Evolutionary conservation across 1,140 invertebrate genomes (phyloP).

Genomic region (Teleogryllus occipitalis): DNA sequence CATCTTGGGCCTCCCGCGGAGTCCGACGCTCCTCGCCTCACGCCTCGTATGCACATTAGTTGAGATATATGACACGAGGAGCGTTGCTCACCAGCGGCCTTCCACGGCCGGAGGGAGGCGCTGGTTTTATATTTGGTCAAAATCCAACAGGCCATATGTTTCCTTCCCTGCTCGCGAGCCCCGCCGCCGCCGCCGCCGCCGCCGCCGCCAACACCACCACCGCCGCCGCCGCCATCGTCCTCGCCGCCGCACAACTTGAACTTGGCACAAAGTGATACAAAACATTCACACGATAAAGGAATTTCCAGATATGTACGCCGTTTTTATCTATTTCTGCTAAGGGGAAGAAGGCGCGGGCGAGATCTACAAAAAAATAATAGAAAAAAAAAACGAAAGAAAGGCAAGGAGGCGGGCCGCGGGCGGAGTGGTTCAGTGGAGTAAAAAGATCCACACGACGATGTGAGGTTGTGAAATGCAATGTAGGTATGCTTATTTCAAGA

Average conservation of each 20-base stretch:
- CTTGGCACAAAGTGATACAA: slow-evolving; percentile 4
- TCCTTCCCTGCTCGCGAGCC: neutral
- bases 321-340: neutral
- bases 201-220: too few relatives aligned
- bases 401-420: too few relatives aligned
- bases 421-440: neutral
- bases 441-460: neutral
- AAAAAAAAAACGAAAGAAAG: neutral
- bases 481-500: neutral
- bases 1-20: neutral
- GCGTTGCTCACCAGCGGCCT: neutral
- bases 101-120: neutral
- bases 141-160: slow-evolving; percentile 4
- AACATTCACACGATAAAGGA: neutral
- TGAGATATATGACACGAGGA: neutral
- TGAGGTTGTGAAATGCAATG: neutral
- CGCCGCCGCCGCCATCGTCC: neutral
- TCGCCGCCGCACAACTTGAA: neutral
- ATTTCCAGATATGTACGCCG: neutral
- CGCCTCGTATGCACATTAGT: neutral
- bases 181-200: too few relatives aligned
- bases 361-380: neutral
- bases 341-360: neutral
- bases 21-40: neutral
- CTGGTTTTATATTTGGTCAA: slow-evolving; percentile 5